Percentiles rank a stretch among this genome's conserved stretches.
Evolutionary conservation across 2,888 invertebrate species (phyloP).

Genomic region (Torymus aiolomorphi): DNA sequence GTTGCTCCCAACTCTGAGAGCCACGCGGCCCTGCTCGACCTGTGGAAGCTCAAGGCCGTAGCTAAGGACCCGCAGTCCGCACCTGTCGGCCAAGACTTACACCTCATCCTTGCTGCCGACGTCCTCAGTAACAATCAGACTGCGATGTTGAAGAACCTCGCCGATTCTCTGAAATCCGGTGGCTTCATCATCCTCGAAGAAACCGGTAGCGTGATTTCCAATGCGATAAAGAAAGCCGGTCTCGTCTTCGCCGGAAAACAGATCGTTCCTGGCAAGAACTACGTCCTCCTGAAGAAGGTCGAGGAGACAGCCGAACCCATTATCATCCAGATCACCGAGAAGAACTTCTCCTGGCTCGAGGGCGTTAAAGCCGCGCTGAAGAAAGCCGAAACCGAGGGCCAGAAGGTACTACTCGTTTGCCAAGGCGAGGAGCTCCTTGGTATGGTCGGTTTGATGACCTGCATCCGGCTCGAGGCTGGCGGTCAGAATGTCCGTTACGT

Average conservation of each 20-base stretch:
- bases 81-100: conserved; percentile 82
- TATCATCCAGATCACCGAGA: conserved; percentile 83
- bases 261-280: conserved; percentile 80
- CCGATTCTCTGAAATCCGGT: conserved; percentile 80
- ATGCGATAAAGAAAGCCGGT: conserved; percentile 69
- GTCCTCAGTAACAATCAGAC: conserved; percentile 79
- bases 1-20: conserved; percentile 78
- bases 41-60: conserved; percentile 81
- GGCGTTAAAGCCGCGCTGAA: conserved; percentile 85
- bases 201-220: conserved; percentile 71
- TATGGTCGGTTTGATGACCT: conserved; percentile 91
- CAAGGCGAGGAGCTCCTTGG: conserved; percentile 82
- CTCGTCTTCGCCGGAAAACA: conserved; percentile 81
- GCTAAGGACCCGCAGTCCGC: conserved; percentile 80
- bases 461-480: conserved; percentile 91
- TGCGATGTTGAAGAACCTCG: conserved; percentile 78
- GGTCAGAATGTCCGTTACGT: conserved; percentile 86
- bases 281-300: conserved; percentile 82
- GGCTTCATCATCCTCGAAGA: conserved; percentile 88
- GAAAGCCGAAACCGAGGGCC: conserved; percentile 79
- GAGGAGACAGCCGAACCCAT: conserved; percentile 73
- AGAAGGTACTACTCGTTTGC: conserved; percentile 83
- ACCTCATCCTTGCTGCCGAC: conserved; percentile 83
- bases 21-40: conserved; percentile 78
- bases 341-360: conserved; percentile 88